phyloP scores from a whole-genome alignment of 2,797 vertebrate genomes.

The Carcharodon carcharias region DNA sequence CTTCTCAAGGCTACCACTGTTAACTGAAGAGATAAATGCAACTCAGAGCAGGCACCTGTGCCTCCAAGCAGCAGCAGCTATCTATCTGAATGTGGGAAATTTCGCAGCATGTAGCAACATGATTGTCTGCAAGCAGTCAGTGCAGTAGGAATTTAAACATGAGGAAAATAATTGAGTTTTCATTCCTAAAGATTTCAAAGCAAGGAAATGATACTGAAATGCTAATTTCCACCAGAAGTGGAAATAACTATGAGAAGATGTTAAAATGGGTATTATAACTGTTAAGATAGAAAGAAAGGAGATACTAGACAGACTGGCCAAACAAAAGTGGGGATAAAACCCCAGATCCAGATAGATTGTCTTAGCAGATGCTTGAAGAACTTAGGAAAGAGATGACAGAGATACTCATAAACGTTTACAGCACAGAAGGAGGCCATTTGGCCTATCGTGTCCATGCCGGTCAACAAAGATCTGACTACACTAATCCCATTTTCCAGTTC shows the following conservation, averaged over 20 bases:
- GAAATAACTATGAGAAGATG: neutral
- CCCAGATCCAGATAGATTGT: neutral
- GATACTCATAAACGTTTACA: too few relatives aligned
- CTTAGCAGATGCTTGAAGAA: neutral
- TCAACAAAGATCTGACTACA: too few relatives aligned
- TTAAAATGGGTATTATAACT: neutral
- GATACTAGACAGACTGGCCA: neutral
- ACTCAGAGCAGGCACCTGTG: neutral
- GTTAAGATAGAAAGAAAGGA: neutral
- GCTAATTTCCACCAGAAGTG: neutral
- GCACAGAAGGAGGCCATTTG: too few relatives aligned
- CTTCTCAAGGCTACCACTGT: neutral
- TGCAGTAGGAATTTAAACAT: too few relatives aligned
- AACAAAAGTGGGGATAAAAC: neutral
- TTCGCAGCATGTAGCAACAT: neutral
- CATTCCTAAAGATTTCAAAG: too few relatives aligned
- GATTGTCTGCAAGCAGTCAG: neutral
- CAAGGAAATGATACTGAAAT: too few relatives aligned
- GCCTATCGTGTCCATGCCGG: too few relatives aligned
- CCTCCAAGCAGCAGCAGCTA: neutral
- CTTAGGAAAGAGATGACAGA: too few relatives aligned
- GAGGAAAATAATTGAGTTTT: too few relatives aligned
- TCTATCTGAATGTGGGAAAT: neutral
- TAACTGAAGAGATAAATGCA: neutral
- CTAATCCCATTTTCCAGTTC: too few relatives aligned